phyloP scores from a whole-genome alignment of 2,113 vertebrate genomes.

The Grammomys surdaster region DNA sequence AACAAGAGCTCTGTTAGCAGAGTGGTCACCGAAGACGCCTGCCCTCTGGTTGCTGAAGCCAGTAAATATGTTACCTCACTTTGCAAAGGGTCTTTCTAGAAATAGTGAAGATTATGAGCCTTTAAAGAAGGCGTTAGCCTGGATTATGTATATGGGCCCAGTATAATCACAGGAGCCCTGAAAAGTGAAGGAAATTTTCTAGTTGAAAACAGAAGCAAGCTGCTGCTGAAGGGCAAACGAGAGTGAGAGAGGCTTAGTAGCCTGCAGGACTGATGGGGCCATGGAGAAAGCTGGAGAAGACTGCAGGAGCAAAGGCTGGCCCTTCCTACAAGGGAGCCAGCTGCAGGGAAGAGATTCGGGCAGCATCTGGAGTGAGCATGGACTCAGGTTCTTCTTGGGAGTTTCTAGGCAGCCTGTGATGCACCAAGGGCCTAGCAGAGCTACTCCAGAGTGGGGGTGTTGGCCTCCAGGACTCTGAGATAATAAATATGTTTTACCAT shows the following conservation, averaged over 20 bases:
- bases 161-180: not conserved
- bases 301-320: not conserved
- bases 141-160: not conserved
- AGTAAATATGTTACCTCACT: not conserved
- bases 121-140: constrained; percentile 13
- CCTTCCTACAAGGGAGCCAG: not conserved
- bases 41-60: not conserved
- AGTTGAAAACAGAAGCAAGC: not conserved
- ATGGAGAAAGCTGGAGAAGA: not conserved
- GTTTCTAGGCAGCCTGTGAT: not conserved
- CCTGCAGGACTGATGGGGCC: not conserved
- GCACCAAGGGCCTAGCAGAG: not conserved
- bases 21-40: not conserved
- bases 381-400: not conserved
- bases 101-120: not conserved
- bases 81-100: not conserved
- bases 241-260: not conserved
- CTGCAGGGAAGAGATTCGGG: not conserved
- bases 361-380: not conserved
- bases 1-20: not conserved
- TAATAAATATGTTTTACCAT: not conserved
- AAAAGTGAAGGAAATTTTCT: constrained; percentile 15
- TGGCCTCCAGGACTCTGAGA: not conserved
- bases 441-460: not conserved
- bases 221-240: not conserved